Conservation (phyloP, 2,888 invertebrate genomes). For the Fabriciana adippe region DNA sequence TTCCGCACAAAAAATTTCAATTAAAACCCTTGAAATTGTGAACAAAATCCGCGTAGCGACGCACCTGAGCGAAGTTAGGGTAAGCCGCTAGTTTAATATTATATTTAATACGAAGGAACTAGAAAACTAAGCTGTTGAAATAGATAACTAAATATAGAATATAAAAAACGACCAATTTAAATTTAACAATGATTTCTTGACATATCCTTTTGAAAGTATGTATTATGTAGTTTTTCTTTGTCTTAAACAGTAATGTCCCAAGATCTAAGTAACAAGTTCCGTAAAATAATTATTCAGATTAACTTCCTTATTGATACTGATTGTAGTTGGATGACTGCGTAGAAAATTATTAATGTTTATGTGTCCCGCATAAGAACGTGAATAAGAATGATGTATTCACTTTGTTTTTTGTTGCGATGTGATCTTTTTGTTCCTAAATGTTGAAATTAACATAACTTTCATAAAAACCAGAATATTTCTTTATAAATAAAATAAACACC, state of each 20-base stretch:
- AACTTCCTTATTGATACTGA: conserved; percentile 27
- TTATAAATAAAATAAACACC: neutral
- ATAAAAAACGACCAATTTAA: too few species aligned
- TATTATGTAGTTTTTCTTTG: neutral
- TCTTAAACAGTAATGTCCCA: conserved; percentile 5
- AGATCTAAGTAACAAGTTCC: conserved; percentile 18
- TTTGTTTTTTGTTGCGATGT: neutral
- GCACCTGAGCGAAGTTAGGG: too few species aligned
- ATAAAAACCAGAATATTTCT: too few species aligned
- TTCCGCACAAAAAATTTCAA: too few species aligned
- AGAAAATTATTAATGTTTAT: conserved; percentile 15
- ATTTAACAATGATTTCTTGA: neutral
- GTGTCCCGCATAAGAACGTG: conserved; percentile 13
- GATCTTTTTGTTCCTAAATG: neutral
- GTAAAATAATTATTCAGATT: conserved; percentile 31
- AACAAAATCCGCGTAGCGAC: too few species aligned
- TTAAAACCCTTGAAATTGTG: too few species aligned
- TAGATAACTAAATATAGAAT: too few species aligned
- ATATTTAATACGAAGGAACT: neutral
- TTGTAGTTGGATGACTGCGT: conserved; percentile 10
- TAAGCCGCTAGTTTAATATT: neutral
- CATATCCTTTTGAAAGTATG: neutral
- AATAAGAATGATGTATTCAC: neutral
- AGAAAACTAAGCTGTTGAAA: neutral
- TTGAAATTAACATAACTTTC: neutral